Evolutionary conservation across 2,113 vertebrate genomes (phyloP).

Genomic region (Nothobranchius kuhntae): DNA sequence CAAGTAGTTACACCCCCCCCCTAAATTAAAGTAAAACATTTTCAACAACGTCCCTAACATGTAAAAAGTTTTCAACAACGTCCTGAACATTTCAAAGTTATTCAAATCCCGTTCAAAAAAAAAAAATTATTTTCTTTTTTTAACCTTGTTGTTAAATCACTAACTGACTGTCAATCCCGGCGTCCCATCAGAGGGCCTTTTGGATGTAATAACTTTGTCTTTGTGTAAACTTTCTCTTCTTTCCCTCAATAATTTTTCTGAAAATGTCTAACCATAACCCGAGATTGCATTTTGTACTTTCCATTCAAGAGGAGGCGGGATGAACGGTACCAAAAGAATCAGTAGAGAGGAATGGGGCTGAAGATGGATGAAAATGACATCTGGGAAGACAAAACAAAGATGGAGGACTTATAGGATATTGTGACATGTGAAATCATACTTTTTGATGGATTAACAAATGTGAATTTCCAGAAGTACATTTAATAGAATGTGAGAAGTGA

Average conservation of each 20-base stretch:
- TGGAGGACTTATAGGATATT: constrained; percentile 1
- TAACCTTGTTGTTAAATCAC: constrained; percentile 30
- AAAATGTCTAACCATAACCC: constrained; percentile 20
- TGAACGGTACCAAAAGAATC: constrained; percentile 34
- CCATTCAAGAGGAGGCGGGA: constrained; percentile 31
- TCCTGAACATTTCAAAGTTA: constrained; percentile 17
- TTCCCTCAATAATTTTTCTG: constrained; percentile 26
- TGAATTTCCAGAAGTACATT: constrained; percentile 35
- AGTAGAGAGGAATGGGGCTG: constrained; percentile 4
- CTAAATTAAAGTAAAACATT: constrained; percentile 21
- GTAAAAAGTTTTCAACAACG: constrained; percentile 11
- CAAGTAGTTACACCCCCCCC: no score
- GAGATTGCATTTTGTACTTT: constrained; percentile 31
- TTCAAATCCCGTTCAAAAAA: constrained; percentile 17
- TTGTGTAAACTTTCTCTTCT: constrained; percentile 50
- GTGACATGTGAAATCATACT: constrained; percentile 14
- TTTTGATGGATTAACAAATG: constrained; percentile 9
- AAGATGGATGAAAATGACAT: not conserved
- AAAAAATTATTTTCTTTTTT: constrained; percentile 25
- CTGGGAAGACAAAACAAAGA: constrained; percentile 16
- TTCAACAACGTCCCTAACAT: not conserved
- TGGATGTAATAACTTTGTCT: constrained; percentile 45
- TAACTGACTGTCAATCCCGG: constrained; percentile 37
- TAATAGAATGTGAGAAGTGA: constrained; percentile 12
- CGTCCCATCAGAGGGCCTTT: constrained; percentile 38